Evolutionary conservation across 1,140 invertebrate genomes (phyloP).

Genomic region (Amphibalanus amphitrite): DNA sequence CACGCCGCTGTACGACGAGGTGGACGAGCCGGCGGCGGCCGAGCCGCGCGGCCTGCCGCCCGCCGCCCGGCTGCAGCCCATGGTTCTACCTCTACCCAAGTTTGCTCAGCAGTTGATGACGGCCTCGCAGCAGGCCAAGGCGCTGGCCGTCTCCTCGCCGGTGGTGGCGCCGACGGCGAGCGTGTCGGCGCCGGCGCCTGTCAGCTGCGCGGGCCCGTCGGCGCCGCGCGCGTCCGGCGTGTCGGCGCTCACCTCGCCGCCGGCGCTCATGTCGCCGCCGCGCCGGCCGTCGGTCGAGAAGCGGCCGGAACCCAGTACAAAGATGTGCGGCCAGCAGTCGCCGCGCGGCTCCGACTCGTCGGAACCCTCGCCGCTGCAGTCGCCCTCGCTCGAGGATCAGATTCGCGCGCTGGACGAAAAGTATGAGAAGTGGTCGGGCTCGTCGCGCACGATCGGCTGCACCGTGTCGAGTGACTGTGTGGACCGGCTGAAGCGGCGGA

Average conservation of each 20-base stretch:
- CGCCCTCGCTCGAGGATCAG: slow-evolving; percentile 53
- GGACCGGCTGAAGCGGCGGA: slow-evolving; percentile 14
- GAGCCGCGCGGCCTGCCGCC: slow-evolving; percentile 26
- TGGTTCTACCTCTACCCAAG: slow-evolving; percentile 60
- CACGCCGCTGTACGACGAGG: slow-evolving; percentile 66
- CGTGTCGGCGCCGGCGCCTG: no score
- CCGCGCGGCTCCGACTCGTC: slow-evolving; percentile 65
- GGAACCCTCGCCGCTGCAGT: slow-evolving; percentile 19
- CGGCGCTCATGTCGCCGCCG: slow-evolving; percentile 11
- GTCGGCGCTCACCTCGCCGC: slow-evolving; percentile 5
- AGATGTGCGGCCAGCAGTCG: slow-evolving; percentile 25
- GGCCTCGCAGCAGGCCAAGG: background rate
- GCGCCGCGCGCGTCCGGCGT: slow-evolving; percentile 2
- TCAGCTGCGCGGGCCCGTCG: background rate
- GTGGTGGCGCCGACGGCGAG: no score
- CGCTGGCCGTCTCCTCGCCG: background rate
- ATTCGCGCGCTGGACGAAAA: slow-evolving; percentile 78
- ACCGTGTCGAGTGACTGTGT: slow-evolving; percentile 11
- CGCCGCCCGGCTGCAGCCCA: slow-evolving; percentile 25
- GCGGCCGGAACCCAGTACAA: slow-evolving; percentile 9
- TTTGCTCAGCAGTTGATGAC: slow-evolving; percentile 46
- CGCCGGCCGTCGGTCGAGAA: slow-evolving; percentile 10
- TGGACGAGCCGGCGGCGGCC: slow-evolving; percentile 42
- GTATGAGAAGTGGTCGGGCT: slow-evolving; percentile 65
- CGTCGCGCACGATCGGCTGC: slow-evolving; percentile 15